Evolutionary conservation across 2,797 vertebrate species (phyloP).

Genomic region (Prionace glauca): DNA sequence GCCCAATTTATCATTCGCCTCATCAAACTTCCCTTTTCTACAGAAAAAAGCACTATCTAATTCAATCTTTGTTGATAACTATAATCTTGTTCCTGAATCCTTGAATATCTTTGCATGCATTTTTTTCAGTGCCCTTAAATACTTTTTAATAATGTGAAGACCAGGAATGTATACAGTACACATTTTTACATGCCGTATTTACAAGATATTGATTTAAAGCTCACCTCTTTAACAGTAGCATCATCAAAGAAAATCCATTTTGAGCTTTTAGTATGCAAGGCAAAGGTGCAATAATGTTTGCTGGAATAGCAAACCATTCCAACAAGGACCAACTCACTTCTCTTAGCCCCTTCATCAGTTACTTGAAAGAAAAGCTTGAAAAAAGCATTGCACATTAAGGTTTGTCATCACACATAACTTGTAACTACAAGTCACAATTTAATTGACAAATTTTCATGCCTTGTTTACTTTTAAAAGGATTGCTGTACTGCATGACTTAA

Average conservation of each 20-base stretch:
- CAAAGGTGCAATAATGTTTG: slow-evolving; percentile 92
- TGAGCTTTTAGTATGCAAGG: slow-evolving; percentile 89
- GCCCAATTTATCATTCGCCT: not conserved
- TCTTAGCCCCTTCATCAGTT: slow-evolving; percentile 88
- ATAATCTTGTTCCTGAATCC: not conserved
- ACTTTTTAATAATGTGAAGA: not conserved
- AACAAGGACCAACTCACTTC: slow-evolving; percentile 80
- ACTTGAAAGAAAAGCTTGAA: slow-evolving; percentile 88
- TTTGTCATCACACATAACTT: not conserved
- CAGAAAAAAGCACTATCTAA: not conserved
- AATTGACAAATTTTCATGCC: not conserved
- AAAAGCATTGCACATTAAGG: not conserved
- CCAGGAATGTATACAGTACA: not conserved
- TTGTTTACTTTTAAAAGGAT: not conserved
- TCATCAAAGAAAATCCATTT: slow-evolving; percentile 98
- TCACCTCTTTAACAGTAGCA: slow-evolving; percentile 96
- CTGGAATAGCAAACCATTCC: slow-evolving; percentile 95
- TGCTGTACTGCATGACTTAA: not conserved
- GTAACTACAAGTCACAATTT: not conserved
- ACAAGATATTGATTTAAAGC: slow-evolving; percentile 37
- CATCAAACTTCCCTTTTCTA: not conserved
- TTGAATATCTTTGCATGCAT: not conserved
- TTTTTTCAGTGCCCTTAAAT: not conserved
- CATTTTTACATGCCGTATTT: not conserved
- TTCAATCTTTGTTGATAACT: not conserved